Evolutionary conservation across 1,140 invertebrate species (phyloP), one percentile per base, ranked within the genome.

Genomic region (Ceratoteleas bidentatus): DNA sequence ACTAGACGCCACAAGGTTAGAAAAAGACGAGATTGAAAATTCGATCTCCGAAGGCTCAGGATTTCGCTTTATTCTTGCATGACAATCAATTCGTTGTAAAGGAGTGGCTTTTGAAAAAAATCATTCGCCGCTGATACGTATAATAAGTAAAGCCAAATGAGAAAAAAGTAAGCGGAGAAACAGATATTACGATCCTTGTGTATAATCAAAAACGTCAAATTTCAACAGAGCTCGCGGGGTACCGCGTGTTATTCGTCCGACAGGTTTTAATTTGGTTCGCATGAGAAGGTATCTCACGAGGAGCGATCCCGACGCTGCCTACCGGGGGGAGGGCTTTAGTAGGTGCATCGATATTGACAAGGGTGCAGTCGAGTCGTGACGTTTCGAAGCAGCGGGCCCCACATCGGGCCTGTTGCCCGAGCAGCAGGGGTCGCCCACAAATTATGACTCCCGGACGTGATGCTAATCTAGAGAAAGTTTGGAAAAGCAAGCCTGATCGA

Each of bases 321-420:
- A 78, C 78, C 58, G 70, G 70, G 77, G 66, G 68, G 66, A 73
- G 84, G 66, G 70, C 65, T 75, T 73, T 66, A 61, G 83, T 86
- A 80, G 85, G 81, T 90, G 87, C 85, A 91, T 91, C 90, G 89
- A 90, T 91, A 91, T 91, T 91, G 90, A 91, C 90, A 89, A 90
- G 89, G 90, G 90, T 91, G 87, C 88, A 85, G 87, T 78, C 81
- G 83, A 62, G 69, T 74, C 85, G 83, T 86, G 86, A 88, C 85
- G 84, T 85, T 83, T 86, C 76, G 62, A 78, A 82, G 80, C 82
- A 80, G 69, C 78, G 49, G 83, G 64, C 88, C 60, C 76, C 81
- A 83, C 75, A 79, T 79, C 52, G 49, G 72, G 72, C 52, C 76
- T 62, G 70, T 80, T 69, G 73, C 73, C 50, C 43, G 45, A 84